Base-by-base conservation (phyloP, 1,140 invertebrate species). In the Scaptomyza pallida region DNA sequence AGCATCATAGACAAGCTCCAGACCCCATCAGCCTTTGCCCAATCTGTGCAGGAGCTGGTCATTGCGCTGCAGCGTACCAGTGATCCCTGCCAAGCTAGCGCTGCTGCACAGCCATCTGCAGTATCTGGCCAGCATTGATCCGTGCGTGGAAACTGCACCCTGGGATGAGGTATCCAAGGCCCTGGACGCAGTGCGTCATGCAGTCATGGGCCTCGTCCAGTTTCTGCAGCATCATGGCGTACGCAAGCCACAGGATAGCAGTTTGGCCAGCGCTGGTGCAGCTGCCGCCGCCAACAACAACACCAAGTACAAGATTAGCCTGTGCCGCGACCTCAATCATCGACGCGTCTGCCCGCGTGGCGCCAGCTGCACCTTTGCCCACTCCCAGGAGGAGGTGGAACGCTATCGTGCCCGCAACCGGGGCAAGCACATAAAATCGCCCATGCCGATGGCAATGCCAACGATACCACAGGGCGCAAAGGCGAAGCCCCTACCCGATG, bases 1-100 rank as follows among this genome's bases (percentile, higher is more conserved):
- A 98, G 97, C 80, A 99, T 99, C 62, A 99, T 99, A 81, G 95
- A 97, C 78, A 97, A 98, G 93, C 92, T 98, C 26, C 97, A 98
- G 92, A 98, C 97, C 12, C 97, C 97, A 0, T 96, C 97, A 73
- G 97, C 96, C 1, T 98, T 98, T 92, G 94, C 95, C 1, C 96
- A 97, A 91, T 96, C 96, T 40, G 95, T 98, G 1, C 97, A 98
- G 91, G 98, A 99, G 91, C 91, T 99, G 62, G 95, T 98, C 16
- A 97, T 98, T 67, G 97, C 97, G 0, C 92, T 99, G 61, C 97
- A 99, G 90, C 93, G 97, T 67, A 98, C 97, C 5, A 95, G 96
- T 0, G 97, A 99, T 92, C 97, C 97, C 97, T 2, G 96, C 95
- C 54, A 96, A 97, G 90, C 91, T 98, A 45, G 94, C 95, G 23